A percentile compares a stretch with the other conserved stretches of the same genome.
Evolutionary conservation across 2,797 vertebrate genomes (phyloP).

Genomic region (Cirrhinus molitorella): DNA sequence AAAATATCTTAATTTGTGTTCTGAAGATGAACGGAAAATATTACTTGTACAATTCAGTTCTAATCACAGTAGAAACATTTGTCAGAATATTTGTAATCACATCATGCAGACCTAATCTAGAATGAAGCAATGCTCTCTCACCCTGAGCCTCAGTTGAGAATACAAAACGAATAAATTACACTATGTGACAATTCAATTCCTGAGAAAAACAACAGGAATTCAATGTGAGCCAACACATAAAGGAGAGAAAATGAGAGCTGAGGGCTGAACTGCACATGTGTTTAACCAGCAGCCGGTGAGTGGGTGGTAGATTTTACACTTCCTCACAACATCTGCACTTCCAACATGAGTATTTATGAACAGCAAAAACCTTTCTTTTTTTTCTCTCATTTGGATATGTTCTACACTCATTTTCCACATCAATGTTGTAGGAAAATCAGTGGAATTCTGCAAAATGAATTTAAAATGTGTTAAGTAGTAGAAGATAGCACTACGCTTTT

Average conservation of each 20-base stretch:
- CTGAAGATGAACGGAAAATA: no score
- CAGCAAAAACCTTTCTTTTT: conserved; percentile 52
- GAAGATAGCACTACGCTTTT: not conserved
- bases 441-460: not conserved
- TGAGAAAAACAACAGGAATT: conserved; percentile 34
- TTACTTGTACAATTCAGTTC: not conserved
- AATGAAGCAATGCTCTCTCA: conserved; percentile 1
- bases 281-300: conserved; percentile 55
- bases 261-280: conserved; percentile 36
- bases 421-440: not conserved
- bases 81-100: not conserved
- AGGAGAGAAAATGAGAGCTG: not conserved
- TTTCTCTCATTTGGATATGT: not conserved
- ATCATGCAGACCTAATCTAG: not conserved
- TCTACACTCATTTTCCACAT: not conserved
- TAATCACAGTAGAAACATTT: not conserved
- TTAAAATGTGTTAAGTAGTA: no score
- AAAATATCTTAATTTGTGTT: no score
- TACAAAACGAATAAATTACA: conserved; percentile 8
- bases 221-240: not conserved
- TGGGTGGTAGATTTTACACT: conserved; percentile 59
- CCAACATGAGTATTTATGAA: conserved; percentile 56
- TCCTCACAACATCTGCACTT: conserved; percentile 64
- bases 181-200: not conserved
- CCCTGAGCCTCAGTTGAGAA: not conserved